Conservation (phyloP, 2,113 vertebrate genomes). For the Amphiprion percula region DNA sequence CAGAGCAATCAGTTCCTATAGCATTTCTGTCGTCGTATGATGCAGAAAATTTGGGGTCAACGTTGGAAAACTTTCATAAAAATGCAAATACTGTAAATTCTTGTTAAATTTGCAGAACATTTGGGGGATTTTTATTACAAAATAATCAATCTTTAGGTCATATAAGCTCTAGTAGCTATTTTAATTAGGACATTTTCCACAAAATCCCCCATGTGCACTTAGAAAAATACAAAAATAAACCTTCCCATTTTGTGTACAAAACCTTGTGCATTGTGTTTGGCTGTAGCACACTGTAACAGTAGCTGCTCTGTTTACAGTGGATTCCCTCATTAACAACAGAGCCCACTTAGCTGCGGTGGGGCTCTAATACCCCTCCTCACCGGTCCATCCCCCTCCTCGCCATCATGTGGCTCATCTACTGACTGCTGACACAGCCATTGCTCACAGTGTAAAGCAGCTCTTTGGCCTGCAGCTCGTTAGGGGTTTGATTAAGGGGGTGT, state of each 20-base stretch:
- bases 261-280: neutral
- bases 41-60: no score
- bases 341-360: conserved; percentile 21
- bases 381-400: conserved; percentile 14
- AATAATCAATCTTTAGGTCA: no score
- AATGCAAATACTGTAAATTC: no score
- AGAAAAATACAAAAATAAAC: no score
- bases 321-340: conserved; percentile 31
- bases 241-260: neutral
- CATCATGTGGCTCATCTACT: conserved; percentile 67
- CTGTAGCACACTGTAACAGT: conserved; percentile 15
- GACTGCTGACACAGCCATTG: conserved; percentile 80
- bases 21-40: no score
- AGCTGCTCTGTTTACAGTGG: conserved; percentile 31
- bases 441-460: conserved; percentile 71
- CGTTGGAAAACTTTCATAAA: no score
- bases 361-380: conserved; percentile 46
- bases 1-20: no score
- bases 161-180: no score
- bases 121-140: no score
- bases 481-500: conserved; percentile 28
- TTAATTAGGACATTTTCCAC: no score
- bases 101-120: no score
- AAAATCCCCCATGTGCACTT: no score
- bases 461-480: conserved; percentile 59